Evolutionary conservation across 2,888 invertebrate genomes (phyloP), one percentile per base, ranked within the genome.

Genomic region (Tenthredo notha): DNA sequence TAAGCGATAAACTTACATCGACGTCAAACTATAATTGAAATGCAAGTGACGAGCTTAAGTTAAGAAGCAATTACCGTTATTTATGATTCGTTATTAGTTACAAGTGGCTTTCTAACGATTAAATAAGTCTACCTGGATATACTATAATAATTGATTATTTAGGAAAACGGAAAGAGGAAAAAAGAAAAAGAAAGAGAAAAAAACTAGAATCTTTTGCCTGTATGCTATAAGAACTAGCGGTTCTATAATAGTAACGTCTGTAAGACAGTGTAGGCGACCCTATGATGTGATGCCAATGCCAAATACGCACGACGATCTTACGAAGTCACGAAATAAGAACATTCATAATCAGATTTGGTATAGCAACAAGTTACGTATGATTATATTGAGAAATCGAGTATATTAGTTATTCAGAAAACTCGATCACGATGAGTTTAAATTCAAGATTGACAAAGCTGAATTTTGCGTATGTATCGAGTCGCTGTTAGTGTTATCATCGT

Each of bases 191-290:
- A 33, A 33, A 33, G 33, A n/a, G n/a, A 77, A 54, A 9, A 12
- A n/a, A 33, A 37, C 25, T 12, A 47, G n/a, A 18, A 29, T n/a
- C 5, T 61, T 80, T 61, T 80, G 25, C 37, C 61, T 15, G 15
- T 47, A 40, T 6, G 40, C 6, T 6, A 61, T 21, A 21, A 40
- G 21, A 80, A 29, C 37, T 77, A 33, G 29, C 77, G 47, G 29
- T 77, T 77, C 54, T 50, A 77, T 77, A 61, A 80, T 61, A 61
- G 80, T 43, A 40, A 80, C 78, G 61, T 61, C 80, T 37, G 61
- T 21, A 40, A 80, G 61, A 80, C 61, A n/a, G 61, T 80, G 80
- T 80, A 80, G 80, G 80, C 80, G 80, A 80, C 12, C 40, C 33
- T 40, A 61, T 12, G 40, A 37, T 37, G 80, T 40, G 21, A 33